Evolutionary conservation across 2,888 invertebrate genomes (phyloP), one percentile per base, ranked within the genome.

Genomic region (Pollenia angustigena): DNA sequence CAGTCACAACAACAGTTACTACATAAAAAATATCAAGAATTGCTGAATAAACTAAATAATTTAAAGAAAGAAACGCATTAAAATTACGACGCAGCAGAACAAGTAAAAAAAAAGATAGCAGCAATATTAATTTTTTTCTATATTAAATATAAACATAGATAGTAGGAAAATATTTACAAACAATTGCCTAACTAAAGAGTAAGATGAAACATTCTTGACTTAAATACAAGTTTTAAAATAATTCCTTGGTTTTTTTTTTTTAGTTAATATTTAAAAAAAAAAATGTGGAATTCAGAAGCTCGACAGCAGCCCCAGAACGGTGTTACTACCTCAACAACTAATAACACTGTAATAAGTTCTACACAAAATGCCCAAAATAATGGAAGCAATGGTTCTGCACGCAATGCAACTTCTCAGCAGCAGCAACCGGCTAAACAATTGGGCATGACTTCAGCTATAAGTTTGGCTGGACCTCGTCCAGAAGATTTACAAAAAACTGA

Each of bases 381-480:
- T 64, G 87, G 89, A 14, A 74, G 69, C 72, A 88, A 88, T 56
- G 54, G 88, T 81, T 86, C 88, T 75, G 9, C 50, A 56, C 48
- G 83, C 44, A 84, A 81, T 68, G 52, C 85, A 18, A 40, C 85
- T 18, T 18, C 32, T 32, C 32, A 32, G 16, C 81, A 75, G 32
- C 88, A 79, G 50, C 85, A 85, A 54, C 90, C 90, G 12, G 89
- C 88, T 78, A 92, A 91, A 81, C 92, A 92, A 40, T 86, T 97
- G 91, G 99, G 99, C 80, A 98, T 99, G 96, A 99, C 99, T 9
- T 98, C 98, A 32, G 98, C 99, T 83, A 98, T 99, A 88, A 98
- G 97, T 89, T 95, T 96, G 91, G 98, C 98, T 86, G 95, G 95
- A 78, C 97, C 97, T 10, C 96, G 96, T 90, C 95, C 95, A 4